Evolutionary conservation across 2,888 invertebrate genomes (phyloP).

Genomic region (Harpagoxenus sublaevis): DNA sequence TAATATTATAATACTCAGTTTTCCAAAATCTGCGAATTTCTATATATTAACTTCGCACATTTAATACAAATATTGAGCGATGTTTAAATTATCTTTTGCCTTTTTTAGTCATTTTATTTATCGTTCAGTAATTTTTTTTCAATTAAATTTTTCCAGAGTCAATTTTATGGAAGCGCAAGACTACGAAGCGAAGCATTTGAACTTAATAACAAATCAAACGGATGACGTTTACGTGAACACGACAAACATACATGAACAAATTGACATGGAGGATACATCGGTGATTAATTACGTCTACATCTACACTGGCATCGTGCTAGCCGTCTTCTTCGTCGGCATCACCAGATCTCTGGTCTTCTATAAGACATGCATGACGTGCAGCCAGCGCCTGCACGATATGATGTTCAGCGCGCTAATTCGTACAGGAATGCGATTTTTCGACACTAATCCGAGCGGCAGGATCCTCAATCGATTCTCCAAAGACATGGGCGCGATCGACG

Average conservation of each 20-base stretch:
- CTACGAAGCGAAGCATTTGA: conserved; percentile 18
- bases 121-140: background rate
- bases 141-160: conserved; percentile 87
- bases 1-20: conserved; percentile 6
- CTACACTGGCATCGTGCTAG: conserved; percentile 88
- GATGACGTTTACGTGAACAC: conserved; percentile 39
- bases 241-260: conserved; percentile 3
- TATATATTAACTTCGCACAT: background rate
- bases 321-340: conserved; percentile 84
- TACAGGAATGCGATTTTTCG: conserved; percentile 91
- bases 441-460: conserved; percentile 93
- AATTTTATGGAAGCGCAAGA: conserved; percentile 87
- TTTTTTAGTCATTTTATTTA: background rate
- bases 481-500: conserved; percentile 93
- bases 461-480: conserved; percentile 95
- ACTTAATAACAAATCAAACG: conserved; percentile 2
- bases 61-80: background rate
- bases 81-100: background rate
- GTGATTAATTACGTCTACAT: conserved; percentile 88
- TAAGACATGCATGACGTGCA: conserved; percentile 86
- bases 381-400: conserved; percentile 87
- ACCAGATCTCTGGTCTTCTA: conserved; percentile 87
- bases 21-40: background rate
- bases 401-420: conserved; percentile 88
- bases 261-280: conserved; percentile 72